A percentile compares a stretch with the other conserved stretches of the same genome.
phyloP scores from a whole-genome alignment of 37 sponge, comb jelly and placozoan species.

The Eunapius fragilis region DNA sequence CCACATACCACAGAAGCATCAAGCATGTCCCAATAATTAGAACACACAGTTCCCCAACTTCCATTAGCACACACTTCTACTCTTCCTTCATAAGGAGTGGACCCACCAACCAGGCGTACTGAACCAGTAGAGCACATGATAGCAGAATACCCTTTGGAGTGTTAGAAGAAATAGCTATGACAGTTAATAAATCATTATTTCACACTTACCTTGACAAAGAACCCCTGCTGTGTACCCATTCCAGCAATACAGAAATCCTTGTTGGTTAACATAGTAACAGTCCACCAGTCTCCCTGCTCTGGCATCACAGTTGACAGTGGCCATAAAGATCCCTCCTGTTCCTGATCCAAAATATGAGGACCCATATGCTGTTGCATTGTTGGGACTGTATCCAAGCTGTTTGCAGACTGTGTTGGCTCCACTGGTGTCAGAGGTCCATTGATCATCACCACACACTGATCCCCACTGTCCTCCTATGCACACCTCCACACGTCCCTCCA shows the following conservation, averaged over 20 bases:
- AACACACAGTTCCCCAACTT: constrained; percentile 40
- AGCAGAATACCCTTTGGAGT: not conserved
- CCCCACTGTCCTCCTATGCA: not conserved
- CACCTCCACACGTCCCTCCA: not conserved
- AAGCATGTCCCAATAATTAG: too few species aligned
- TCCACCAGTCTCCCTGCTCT: not conserved
- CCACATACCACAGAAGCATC: too few species aligned
- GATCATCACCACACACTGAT: not conserved
- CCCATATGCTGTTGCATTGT: not conserved
- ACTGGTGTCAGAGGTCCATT: not conserved
- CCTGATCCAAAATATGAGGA: not conserved
- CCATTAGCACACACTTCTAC: constrained; percentile 45
- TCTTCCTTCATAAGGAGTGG: constrained; percentile 22
- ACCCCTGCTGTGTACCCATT: not conserved
- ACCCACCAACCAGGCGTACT: constrained; percentile 21
- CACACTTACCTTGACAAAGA: not conserved
- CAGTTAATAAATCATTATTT: too few species aligned
- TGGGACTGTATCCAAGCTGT: not conserved
- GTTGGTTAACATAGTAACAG: not conserved
- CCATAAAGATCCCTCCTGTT: not conserved
- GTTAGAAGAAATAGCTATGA: too few species aligned
- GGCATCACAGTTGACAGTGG: not conserved
- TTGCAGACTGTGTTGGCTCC: not conserved
- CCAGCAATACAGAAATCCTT: not conserved
- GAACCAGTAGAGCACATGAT: not conserved